A percentile compares a stretch with the other conserved stretches of the same genome.
phyloP scores from a whole-genome alignment of 2,888 invertebrate species.

The Mythimna lalbum region DNA sequence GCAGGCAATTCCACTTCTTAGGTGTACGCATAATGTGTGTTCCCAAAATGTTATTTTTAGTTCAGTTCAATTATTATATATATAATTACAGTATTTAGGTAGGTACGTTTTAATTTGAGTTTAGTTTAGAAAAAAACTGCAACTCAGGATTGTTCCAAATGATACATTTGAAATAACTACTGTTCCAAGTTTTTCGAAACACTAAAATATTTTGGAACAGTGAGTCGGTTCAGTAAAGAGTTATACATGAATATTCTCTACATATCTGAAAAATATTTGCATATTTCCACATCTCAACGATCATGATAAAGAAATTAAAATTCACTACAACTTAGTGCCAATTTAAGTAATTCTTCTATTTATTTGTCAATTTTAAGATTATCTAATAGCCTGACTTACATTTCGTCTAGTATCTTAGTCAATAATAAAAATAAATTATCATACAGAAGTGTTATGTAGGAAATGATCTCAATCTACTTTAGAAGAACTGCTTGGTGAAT shows the following conservation, averaged over 20 bases:
- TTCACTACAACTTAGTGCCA: slow-evolving; percentile 4
- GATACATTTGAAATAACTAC: too few species aligned
- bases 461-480: slow-evolving; percentile 25
- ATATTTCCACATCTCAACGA: neutral
- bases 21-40: too few species aligned
- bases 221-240: too few species aligned
- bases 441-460: slow-evolving; percentile 16
- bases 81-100: too few species aligned
- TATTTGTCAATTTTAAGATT: slow-evolving; percentile 35
- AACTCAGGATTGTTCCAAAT: too few species aligned
- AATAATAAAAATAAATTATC: slow-evolving; percentile 50
- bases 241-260: neutral
- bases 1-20: too few species aligned
- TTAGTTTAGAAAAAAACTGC: too few species aligned
- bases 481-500: slow-evolving; percentile 11
- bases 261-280: neutral
- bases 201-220: too few species aligned
- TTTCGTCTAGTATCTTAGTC: slow-evolving; percentile 20
- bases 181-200: too few species aligned
- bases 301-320: slow-evolving; percentile 20
- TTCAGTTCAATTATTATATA: too few species aligned
- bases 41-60: too few species aligned
- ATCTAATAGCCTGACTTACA: slow-evolving; percentile 12
- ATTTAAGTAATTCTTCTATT: neutral
- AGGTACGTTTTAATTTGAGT: too few species aligned